Base-by-base conservation (phyloP, 1,140 invertebrate species). In the Calephelis nemesis region DNA sequence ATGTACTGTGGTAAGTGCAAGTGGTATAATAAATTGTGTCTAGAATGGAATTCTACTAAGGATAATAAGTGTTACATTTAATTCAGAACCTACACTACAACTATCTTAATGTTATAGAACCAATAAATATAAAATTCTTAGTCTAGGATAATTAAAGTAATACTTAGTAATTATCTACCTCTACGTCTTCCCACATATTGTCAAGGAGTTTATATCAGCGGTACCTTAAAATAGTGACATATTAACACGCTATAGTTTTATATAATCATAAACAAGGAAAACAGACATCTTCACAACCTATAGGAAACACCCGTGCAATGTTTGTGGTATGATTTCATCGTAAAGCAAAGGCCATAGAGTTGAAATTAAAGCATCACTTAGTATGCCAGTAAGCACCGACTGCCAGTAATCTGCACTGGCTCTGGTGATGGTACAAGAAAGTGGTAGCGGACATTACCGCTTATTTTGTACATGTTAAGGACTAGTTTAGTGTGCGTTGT, bases 201-300 rank as follows among this genome's bases (percentile, higher is more conserved):
- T 67, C 75, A 74, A 30, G 12, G 7, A 66, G 9, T 40, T 30
- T 4, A 30, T 30, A 30, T 30, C 30, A 30, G 10, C 19, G 40
- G 39, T 74, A 75, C 78, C 77, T 74, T 72, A 69, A 78, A 79
- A 78, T 79, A 76, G 70, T 74, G 65, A 69, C 70, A 80, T 82
- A 84, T 84, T 84, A 77, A 82, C 75, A 73, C 77, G 76, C 74
- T 77, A 85, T 86, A 85, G 82, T 78, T 88, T 84, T 87, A 83
- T 84, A 74, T 77, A 82, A 83, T 88, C 84, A 87, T 88, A 87
- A 87, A 87, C 83, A 83, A 87, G 78, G 83, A 81, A 83, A 82
- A 83, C 84, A 82, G 82, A 86, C 82, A 84, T 85, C 80, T 84
- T 84, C 79, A 82, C 76, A 81, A 77, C 76, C 74, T 72, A 74